phyloP scores from a whole-genome alignment of 2,888 invertebrate genomes.

The Acholoe squamosa region DNA sequence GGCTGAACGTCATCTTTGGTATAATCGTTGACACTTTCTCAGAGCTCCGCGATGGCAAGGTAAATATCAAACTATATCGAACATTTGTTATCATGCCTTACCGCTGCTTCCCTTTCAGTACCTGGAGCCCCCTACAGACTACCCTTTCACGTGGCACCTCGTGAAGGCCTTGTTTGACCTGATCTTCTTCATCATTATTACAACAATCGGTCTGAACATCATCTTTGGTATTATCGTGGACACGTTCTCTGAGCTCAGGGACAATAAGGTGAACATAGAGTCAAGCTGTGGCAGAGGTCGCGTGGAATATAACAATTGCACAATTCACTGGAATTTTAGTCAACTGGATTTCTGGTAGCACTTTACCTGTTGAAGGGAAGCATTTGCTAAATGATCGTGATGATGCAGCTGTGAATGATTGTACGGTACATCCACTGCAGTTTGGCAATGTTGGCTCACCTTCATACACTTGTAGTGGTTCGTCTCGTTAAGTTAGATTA shows the following conservation, averaged over 20 bases:
- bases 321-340: too few species aligned
- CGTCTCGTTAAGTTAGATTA: too few species aligned
- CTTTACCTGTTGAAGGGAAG: too few species aligned
- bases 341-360: too few species aligned
- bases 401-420: too few species aligned
- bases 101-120: background rate
- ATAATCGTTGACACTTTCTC: slow-evolving; percentile 83
- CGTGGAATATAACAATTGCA: too few species aligned
- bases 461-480: too few species aligned
- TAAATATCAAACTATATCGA: slow-evolving; percentile 69
- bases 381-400: too few species aligned
- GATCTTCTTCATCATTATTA: slow-evolving; percentile 82
- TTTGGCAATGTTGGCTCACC: too few species aligned
- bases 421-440: too few species aligned
- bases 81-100: background rate
- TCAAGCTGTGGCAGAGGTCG: background rate
- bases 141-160: slow-evolving; percentile 72
- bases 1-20: slow-evolving; percentile 83
- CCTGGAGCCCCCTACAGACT: slow-evolving; percentile 61
- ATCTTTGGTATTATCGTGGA: slow-evolving; percentile 83
- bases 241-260: slow-evolving; percentile 74
- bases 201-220: slow-evolving; percentile 83
- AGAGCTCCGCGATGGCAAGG: slow-evolving; percentile 82
- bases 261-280: slow-evolving; percentile 50
- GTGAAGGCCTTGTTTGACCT: slow-evolving; percentile 78